These are phyloP conservation scores for Orius insidiosus DNA, from an alignment of 1,140 invertebrate genomes.

Conservation along the genomic window DNA sequence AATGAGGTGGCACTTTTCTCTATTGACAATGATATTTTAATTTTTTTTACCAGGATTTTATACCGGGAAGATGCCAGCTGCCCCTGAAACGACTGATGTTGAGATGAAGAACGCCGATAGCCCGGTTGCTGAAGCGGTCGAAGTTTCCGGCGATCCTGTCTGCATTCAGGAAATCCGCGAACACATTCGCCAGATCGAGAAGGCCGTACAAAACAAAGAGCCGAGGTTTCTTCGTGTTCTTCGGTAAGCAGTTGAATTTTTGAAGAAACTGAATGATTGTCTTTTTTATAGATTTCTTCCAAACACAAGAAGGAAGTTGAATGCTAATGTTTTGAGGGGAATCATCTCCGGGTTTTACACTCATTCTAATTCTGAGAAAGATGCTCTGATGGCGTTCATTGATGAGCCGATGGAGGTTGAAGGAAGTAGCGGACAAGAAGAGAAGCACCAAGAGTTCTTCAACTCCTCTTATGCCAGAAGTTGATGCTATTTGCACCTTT, in stretches of 20 bases:
- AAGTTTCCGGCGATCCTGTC: slow-evolving; percentile 55
- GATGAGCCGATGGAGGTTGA: slow-evolving; percentile 58
- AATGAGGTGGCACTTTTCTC: too few relatives aligned
- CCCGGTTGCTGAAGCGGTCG: slow-evolving; percentile 36
- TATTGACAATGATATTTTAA: too few relatives aligned
- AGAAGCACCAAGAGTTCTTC: slow-evolving; percentile 41
- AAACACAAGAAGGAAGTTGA: slow-evolving; percentile 73
- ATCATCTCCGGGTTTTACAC: slow-evolving; percentile 64
- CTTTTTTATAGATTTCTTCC: slow-evolving; percentile 63
- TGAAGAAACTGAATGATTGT: neutral
- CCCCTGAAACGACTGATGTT: slow-evolving; percentile 37
- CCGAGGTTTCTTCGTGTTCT: slow-evolving; percentile 80
- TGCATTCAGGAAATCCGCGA: slow-evolving; percentile 81
- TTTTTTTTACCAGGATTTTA: too few relatives aligned
- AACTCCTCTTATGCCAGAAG: slow-evolving; percentile 71
- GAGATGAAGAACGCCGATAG: slow-evolving; percentile 69
- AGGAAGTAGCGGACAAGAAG: slow-evolving; percentile 37
- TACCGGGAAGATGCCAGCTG: slow-evolving; percentile 12
- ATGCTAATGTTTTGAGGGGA: slow-evolving; percentile 61
- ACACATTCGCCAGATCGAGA: slow-evolving; percentile 86
- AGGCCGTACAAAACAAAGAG: slow-evolving; percentile 84
- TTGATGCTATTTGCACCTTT: slow-evolving; percentile 90
- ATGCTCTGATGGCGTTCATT: slow-evolving; percentile 48
- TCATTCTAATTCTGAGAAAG: slow-evolving; percentile 51
- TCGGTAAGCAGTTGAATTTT: slow-evolving; percentile 31